These are phyloP conservation scores for Girardinus metallicus DNA, from an alignment of 2,797 vertebrate genomes.

Conservation along the genomic window DNA sequence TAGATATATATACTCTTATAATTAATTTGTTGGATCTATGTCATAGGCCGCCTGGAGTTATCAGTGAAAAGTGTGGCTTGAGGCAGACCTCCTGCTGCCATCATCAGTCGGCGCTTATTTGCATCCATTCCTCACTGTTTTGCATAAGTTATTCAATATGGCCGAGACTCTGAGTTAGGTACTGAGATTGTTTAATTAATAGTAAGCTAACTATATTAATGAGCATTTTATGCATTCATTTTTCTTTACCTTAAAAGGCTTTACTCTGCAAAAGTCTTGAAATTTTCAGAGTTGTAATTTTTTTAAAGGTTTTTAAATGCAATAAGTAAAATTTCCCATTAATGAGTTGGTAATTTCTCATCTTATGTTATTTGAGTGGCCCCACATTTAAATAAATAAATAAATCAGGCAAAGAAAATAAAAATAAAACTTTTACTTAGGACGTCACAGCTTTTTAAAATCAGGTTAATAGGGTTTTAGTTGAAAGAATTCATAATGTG, in stretches of 20 bases:
- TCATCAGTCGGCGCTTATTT: conserved; percentile 42
- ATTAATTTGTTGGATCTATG: conserved; percentile 5
- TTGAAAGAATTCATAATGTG: neutral
- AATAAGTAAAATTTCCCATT: neutral
- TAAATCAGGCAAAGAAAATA: neutral
- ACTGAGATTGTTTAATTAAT: conserved; percentile 14
- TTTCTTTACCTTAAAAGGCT: neutral
- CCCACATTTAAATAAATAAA: neutral
- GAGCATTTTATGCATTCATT: neutral
- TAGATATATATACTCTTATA: no score
- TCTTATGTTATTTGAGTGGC: neutral
- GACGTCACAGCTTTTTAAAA: neutral
- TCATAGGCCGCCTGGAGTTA: conserved; percentile 8
- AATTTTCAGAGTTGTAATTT: neutral
- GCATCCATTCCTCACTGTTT: conserved; percentile 44
- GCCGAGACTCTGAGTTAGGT: conserved; percentile 8
- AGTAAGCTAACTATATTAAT: neutral
- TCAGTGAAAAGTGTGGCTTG: conserved; percentile 21
- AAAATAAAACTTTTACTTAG: no score
- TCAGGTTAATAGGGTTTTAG: neutral
- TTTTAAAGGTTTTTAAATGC: neutral
- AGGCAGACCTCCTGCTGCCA: conserved; percentile 18
- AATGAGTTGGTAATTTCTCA: neutral
- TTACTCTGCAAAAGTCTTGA: neutral
- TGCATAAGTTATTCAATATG: conserved; percentile 39